These are phyloP conservation scores for Rhamphomyia laevipes DNA, from an alignment of 2,888 invertebrate species.

Conservation along the genomic window DNA sequence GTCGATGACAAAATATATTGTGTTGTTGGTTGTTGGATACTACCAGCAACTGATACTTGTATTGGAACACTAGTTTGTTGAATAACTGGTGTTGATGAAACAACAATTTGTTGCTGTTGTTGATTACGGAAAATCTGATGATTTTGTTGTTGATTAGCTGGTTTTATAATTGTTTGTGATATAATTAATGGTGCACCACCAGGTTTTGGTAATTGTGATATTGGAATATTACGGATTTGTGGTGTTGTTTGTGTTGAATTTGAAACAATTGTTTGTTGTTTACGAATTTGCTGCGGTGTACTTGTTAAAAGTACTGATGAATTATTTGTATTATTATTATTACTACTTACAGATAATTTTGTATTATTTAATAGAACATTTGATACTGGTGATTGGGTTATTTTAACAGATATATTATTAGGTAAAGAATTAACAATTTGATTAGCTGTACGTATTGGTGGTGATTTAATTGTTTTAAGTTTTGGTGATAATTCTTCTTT, in stretches of 20 bases:
- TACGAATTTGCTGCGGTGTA: conserved; percentile 31
- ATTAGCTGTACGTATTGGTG: background rate
- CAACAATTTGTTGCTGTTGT: background rate
- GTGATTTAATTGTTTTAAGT: background rate
- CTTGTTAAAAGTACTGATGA: conserved; percentile 31
- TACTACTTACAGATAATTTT: conserved; percentile 18
- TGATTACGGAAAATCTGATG: conserved; percentile 6
- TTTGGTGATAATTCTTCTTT: conserved; percentile 14
- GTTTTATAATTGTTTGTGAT: conserved; percentile 37
- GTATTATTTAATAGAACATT: conserved; percentile 24
- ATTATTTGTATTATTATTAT: conserved; percentile 19
- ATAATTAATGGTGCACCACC: conserved; percentile 32
- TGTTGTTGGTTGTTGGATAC: conserved; percentile 20
- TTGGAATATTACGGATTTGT: conserved; percentile 8
- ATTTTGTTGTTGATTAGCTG: conserved; percentile 16
- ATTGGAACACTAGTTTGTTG: conserved; percentile 12
- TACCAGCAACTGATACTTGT: background rate
- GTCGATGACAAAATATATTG: conserved; percentile 30
- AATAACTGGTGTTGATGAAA: background rate
- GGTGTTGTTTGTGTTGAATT: conserved; percentile 22
- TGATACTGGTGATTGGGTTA: conserved; percentile 17
- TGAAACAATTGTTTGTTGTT: conserved; percentile 29
- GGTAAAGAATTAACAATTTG: conserved; percentile 17
- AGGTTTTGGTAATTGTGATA: conserved; percentile 8
- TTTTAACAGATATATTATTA: conserved; percentile 34